Evolutionary conservation across 2,888 invertebrate species (phyloP), one percentile per base, ranked within the genome.

Genomic region (Phanerotoma sp.): DNA sequence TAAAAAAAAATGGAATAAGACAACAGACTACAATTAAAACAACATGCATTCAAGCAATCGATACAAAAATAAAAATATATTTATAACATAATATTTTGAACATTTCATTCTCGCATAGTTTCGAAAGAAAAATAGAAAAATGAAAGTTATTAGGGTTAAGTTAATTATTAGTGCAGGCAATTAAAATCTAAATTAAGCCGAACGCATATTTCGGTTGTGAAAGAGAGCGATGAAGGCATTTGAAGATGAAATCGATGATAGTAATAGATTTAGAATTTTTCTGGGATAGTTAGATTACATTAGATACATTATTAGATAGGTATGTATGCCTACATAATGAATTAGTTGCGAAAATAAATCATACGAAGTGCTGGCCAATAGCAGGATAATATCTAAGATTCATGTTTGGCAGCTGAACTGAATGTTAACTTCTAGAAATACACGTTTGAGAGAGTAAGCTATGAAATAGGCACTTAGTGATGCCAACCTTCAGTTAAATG

Each of bases 391-490:
- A 28, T 16, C 16, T 15, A 10, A 37, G 30, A 45, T 37, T 38
- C 37, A 45, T 21, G 18, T 46, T 52, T 52, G 52, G 46, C 52
- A 52, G 45, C 15, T 52, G 15, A 46, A 46, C 32, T 32, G 46
- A 32, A 52, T 45, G 52, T 18, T 37, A 32, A 16, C 44, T 22
- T 35, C 35, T 51, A 5, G 33, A 45, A 51, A 51, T 51, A 51
- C n/a, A n/a, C 11, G 16, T 37, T 45, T 25, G 11, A 15, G 37
- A 16, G 16, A 18, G 30, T 22, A n/a, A n/a, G 21, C 16, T 6
- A 30, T 28, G 20, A 30, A 18, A 20, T 32, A 35, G n/a, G 21
- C 20, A 21, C 9, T 15, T 3, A 13, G 25, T 21, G 30, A 51
- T 41, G 32, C 28, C 44, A 28, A 46, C 18, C 38, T 20, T 45